These are phyloP conservation scores for Periophthalmodon schlosseri DNA, from an alignment of 2,113 vertebrate species.

Conservation along the genomic window DNA sequence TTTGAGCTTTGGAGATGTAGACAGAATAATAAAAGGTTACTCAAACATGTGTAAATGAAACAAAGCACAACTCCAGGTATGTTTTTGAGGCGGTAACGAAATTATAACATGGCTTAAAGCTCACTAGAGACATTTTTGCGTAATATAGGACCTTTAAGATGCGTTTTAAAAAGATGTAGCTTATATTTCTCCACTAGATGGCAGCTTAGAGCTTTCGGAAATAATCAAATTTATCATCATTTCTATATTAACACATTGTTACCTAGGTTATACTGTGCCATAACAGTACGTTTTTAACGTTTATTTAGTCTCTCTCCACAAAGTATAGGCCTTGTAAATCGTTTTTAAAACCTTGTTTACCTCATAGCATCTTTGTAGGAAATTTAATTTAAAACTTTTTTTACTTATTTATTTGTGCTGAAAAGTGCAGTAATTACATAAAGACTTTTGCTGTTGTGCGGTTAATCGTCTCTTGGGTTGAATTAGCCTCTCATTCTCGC, in stretches of 20 bases:
- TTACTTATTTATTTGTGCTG: background rate
- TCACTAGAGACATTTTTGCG: too few species aligned
- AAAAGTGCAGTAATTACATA: constrained; percentile 20
- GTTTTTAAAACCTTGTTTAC: background rate
- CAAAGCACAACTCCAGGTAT: too few species aligned
- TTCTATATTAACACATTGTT: too few species aligned
- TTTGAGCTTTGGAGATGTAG: too few species aligned
- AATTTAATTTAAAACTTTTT: background rate
- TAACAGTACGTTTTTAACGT: too few species aligned
- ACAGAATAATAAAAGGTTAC: too few species aligned
- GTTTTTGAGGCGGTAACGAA: too few species aligned
- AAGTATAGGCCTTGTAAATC: constrained; percentile 15
- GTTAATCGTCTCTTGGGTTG: constrained; percentile 39
- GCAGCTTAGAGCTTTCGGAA: constrained; percentile 21
- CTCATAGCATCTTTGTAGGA: background rate
- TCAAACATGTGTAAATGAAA: too few species aligned
- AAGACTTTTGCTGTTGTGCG: constrained; percentile 22
- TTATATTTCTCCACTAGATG: constrained; percentile 49
- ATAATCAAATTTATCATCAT: constrained; percentile 37
- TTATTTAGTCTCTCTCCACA: constrained; percentile 15
- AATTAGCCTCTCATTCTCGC: constrained; percentile 57
- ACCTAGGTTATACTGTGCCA: too few species aligned
- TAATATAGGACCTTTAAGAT: too few species aligned
- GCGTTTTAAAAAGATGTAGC: too few species aligned
- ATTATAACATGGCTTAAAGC: too few species aligned